Base-by-base conservation (phyloP, 2,797 vertebrate species). In the Crenuchus spilurus region DNA sequence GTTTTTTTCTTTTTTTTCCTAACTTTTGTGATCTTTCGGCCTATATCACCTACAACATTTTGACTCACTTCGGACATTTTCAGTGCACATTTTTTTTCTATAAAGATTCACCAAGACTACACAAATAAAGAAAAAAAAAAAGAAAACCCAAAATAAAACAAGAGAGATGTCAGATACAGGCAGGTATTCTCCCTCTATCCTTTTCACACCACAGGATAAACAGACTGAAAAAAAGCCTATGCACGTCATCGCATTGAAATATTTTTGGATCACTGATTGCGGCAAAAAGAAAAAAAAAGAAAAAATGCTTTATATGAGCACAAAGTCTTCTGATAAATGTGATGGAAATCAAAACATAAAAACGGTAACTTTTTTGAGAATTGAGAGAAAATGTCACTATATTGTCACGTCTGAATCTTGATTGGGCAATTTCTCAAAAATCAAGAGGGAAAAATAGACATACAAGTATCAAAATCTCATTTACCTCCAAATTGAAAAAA, bases 381-480 rank as follows among this genome's bases (percentile, higher is more conserved):
- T 63, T 18, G 90, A 64, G 89, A 87, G 82, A 87, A 85, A 85
- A 85, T 74, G 51, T 67, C 69, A 72, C 72, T 31, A 54, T 33
- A 24, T 87, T 88, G 65, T 72, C 66, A 26, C 62, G 57, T 61
- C 78, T 87, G 82, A 90, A 89, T 83, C 54, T 57, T 89, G 85
- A 85, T 88, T 84, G 84, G 82, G 87, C 88, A 86, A 84, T 79
- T 84, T 87, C 85, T 86, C 84, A 93, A 90, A 94, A 94, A 92
- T 93, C 90, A 74, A 61, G 44, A 60, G 57, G 35, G 54, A 87
- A 76, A 87, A 81, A 89, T 86, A 82, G 79, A 86, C 95, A 94
- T 94, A 90, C 92, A 96, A 93, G 95, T 98, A 98, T 95, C 96
- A 98, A 98, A 98, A 96, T 90, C 92, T 91, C 91, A 94, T 94